Percentiles rank a stretch among this genome's conserved stretches.
phyloP scores from a whole-genome alignment of 2,888 invertebrate species.

The Stenchaetothrips biformis region DNA sequence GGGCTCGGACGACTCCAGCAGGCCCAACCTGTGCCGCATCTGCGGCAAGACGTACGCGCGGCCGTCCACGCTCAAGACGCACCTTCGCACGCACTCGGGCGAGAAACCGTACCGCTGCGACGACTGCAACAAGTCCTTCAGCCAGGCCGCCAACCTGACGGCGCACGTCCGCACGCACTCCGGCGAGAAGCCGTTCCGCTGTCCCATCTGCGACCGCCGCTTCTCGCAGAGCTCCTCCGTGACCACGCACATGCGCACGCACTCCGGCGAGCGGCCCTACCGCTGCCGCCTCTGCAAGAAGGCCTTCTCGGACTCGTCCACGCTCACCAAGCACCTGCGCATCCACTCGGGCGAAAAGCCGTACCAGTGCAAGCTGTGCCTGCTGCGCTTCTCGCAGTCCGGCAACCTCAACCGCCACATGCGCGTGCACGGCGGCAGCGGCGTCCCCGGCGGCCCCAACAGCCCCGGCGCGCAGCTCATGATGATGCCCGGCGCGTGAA shows the following conservation, averaged over 20 bases:
- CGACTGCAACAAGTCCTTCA: constrained; percentile 94
- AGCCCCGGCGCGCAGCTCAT: constrained; percentile 10
- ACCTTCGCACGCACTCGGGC: constrained; percentile 92
- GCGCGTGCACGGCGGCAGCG: constrained; percentile 84
- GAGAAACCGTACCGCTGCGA: constrained; percentile 89
- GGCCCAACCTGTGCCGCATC: constrained; percentile 86
- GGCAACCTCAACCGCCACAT: constrained; percentile 98
- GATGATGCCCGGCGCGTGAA: background rate
- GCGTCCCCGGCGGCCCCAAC: constrained; percentile 39
- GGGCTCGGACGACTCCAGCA: constrained; percentile 64
- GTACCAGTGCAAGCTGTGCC: constrained; percentile 94
- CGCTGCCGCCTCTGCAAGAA: constrained; percentile 92
- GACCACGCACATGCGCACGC: constrained; percentile 99
- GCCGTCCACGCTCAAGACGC: constrained; percentile 95
- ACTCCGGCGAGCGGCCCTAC: constrained; percentile 98
- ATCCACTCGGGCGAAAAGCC: constrained; percentile 92
- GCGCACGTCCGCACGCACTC: constrained; percentile 95
- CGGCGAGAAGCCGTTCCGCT: constrained; percentile 97
- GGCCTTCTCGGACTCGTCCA: constrained; percentile 97
- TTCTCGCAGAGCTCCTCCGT: constrained; percentile 95
- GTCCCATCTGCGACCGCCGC: constrained; percentile 92
- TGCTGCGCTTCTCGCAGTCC: constrained; percentile 94
- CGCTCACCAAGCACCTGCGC: constrained; percentile 92
- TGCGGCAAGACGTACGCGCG: constrained; percentile 91
- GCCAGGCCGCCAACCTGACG: constrained; percentile 96